Evolutionary conservation across 2,113 vertebrate genomes (phyloP), one percentile per base, ranked within the genome.

Genomic region (Gymnarchus niloticus): DNA sequence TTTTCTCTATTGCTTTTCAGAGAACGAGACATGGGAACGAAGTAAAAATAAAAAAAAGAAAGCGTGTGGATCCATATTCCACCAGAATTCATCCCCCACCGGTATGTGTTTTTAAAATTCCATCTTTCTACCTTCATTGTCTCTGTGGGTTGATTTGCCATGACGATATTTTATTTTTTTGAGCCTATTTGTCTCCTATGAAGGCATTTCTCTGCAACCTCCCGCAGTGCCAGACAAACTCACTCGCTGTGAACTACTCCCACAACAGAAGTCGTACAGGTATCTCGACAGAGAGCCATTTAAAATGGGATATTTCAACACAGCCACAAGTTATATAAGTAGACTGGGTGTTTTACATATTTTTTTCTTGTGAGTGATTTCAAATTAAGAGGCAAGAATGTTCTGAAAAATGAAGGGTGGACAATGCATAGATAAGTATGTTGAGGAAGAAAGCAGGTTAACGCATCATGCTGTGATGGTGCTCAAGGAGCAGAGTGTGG

Each of bases 251-350:
- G 87, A 87, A 65, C 86, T 41, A 81, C 85, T 88, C 85, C 88
- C 81, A 84, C 85, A 85, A 85, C 84, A 87, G 83, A 51, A 82
- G 48, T 56, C n/a, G 41, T 81, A 33, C 83, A 84, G 81, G 88
- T 83, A 21, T n/a, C 84, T 88, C 41, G 56, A n/a, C 41, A 41
- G 59, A 73, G 51, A 59, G 83, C 78, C 85, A 37, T 82, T 61
- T 85, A 88, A 88, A 89, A 89, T 89, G 85, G 85, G 88, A 89
- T 87, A 81, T 88, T 88, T 91, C 87, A 88, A 88, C 87, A 86
- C 90, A 87, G 81, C 88, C 86, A 87, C 84, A 87, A 76, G 65
- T 86, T 88, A 86, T 88, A 90, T 88, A 91, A 88, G 88, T 87
- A 81, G 85, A 89, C 85, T 87, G 86, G 88, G 87, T 87, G 80